Conservation (phyloP, 2,113 vertebrate genomes). For the Triplophysa tibetana region DNA sequence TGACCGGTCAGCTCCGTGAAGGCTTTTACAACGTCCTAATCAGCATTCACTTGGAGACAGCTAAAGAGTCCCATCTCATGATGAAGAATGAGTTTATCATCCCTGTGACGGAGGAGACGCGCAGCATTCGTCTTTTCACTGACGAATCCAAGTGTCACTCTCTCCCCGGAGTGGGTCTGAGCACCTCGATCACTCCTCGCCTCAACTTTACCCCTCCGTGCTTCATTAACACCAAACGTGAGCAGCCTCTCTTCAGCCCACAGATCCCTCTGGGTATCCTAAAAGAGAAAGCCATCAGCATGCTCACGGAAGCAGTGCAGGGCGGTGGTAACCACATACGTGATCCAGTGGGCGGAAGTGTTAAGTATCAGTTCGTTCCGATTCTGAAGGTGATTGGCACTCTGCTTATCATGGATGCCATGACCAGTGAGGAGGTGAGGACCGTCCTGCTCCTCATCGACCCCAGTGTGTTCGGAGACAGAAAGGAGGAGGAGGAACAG, state of each 20-base stretch:
- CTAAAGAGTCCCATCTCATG: constrained; percentile 92
- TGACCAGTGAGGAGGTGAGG: constrained; percentile 87
- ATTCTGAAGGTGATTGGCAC: constrained; percentile 93
- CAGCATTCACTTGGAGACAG: constrained; percentile 90
- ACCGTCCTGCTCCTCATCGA: constrained; percentile 90
- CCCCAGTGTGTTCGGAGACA: constrained; percentile 87
- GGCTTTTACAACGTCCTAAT: constrained; percentile 96
- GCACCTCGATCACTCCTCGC: constrained; percentile 86
- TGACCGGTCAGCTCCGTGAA: constrained; percentile 89
- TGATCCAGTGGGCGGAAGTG: constrained; percentile 90
- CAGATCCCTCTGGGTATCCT: constrained; percentile 86
- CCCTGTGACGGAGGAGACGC: constrained; percentile 89
- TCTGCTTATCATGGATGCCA: constrained; percentile 87
- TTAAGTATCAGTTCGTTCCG: constrained; percentile 93
- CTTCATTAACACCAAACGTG: constrained; percentile 79
- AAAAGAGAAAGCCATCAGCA: constrained; percentile 90
- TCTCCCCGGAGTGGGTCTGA: constrained; percentile 87
- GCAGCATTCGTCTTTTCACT: constrained; percentile 86
- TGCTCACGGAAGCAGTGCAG: constrained; percentile 91
- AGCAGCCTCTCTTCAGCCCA: constrained; percentile 82
- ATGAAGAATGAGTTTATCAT: constrained; percentile 99
- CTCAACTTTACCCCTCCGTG: constrained; percentile 85
- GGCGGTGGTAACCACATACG: constrained; percentile 89
- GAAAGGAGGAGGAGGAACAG: constrained; percentile 71
- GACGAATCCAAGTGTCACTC: constrained; percentile 86